Conservation (phyloP, 2,888 invertebrate species). For the Lypha dubia region DNA sequence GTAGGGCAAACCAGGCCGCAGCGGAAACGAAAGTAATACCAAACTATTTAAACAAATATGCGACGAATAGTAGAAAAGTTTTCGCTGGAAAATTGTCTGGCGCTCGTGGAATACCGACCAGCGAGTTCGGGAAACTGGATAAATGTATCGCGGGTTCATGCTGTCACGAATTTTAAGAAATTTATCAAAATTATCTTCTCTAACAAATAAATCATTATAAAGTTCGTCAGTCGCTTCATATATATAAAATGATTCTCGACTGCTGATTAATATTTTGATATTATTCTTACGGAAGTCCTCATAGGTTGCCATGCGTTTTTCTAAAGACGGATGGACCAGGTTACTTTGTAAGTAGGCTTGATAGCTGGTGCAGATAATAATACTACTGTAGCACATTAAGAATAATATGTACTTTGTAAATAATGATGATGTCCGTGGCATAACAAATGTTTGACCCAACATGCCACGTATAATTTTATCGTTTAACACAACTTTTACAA, state of each 20-base stretch:
- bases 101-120: slow-evolving; percentile 65
- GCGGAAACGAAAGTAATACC: slow-evolving; percentile 43
- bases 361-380: slow-evolving; percentile 64
- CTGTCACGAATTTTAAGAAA: slow-evolving; percentile 40
- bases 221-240: background rate
- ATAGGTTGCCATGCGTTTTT: slow-evolving; percentile 62
- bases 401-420: slow-evolving; percentile 59
- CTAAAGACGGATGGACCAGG: slow-evolving; percentile 55
- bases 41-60: slow-evolving; percentile 54
- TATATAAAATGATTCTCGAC: slow-evolving; percentile 7
- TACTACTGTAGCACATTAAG: slow-evolving; percentile 57
- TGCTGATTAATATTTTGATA: slow-evolving; percentile 55
- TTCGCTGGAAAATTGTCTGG: slow-evolving; percentile 53
- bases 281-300: slow-evolving; percentile 60
- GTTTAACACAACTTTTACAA: slow-evolving; percentile 37
- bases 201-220: slow-evolving; percentile 39
- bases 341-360: slow-evolving; percentile 64
- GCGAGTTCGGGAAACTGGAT: slow-evolving; percentile 42
- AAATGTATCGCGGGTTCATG: slow-evolving; percentile 61
- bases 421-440: slow-evolving; percentile 35
- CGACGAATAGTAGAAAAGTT: slow-evolving; percentile 60
- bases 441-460: slow-evolving; percentile 65
- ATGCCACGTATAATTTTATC: slow-evolving; percentile 65
- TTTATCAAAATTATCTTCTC: background rate
- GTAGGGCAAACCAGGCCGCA: slow-evolving; percentile 64